These are phyloP conservation scores for Procambarus virginalis DNA, from an alignment of 1,140 invertebrate genomes.

Conservation along the genomic window DNA sequence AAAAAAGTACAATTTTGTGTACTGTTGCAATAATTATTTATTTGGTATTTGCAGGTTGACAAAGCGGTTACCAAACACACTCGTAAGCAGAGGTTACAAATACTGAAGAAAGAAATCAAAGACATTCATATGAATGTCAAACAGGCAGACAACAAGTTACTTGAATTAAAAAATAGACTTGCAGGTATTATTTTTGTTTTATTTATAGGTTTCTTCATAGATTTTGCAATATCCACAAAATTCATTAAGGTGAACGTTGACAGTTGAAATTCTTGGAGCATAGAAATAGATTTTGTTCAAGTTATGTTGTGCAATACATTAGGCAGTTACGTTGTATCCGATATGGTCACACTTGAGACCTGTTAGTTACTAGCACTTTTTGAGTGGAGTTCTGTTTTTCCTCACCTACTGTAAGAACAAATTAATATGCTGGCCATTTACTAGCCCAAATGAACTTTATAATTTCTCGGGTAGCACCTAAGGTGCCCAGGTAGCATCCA, in stretches of 20 bases:
- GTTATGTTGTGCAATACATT: background rate
- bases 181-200: constrained; percentile 7
- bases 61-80: constrained; percentile 33
- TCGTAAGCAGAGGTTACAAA: constrained; percentile 34
- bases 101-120: constrained; percentile 39
- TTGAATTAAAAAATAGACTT: constrained; percentile 17
- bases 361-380: background rate
- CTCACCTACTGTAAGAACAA: too few relatives aligned
- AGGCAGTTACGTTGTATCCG: background rate
- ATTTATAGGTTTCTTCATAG: too few relatives aligned
- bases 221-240: too few relatives aligned
- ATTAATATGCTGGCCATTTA: too few relatives aligned
- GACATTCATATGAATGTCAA: constrained; percentile 4
- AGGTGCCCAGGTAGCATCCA: too few relatives aligned
- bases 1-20: too few relatives aligned
- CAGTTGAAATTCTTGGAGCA: background rate
- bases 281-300: background rate
- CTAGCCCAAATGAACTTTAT: too few relatives aligned
- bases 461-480: too few relatives aligned
- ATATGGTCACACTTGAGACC: background rate
- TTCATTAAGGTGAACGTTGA: too few relatives aligned
- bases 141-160: constrained; percentile 23
- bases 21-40: background rate
- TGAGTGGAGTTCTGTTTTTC: too few relatives aligned
- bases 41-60: constrained; percentile 23